phyloP scores from a whole-genome alignment of 2,888 invertebrate species.

The Metallyticus violacea region DNA sequence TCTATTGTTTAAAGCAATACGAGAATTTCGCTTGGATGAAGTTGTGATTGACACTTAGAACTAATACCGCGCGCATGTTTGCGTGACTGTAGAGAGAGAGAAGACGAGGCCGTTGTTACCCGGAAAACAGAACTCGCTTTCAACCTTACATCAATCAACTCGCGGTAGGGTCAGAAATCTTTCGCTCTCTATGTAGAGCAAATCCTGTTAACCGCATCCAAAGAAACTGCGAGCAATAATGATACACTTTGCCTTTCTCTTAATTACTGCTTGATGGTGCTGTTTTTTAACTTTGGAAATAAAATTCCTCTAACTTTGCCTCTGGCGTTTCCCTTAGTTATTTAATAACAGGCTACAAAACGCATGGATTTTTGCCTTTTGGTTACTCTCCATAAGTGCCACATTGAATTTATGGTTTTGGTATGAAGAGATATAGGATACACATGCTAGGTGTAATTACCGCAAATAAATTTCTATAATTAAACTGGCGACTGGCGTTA shows the following conservation, averaged over 20 bases:
- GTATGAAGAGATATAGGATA: not conserved
- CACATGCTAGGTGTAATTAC: not conserved
- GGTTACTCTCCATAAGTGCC: not conserved
- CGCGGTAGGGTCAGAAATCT: not conserved
- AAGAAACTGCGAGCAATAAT: not conserved
- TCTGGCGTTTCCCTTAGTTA: not conserved
- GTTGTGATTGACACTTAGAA: constrained; percentile 12
- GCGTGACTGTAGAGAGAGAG: not conserved
- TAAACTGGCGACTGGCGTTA: not conserved
- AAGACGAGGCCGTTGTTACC: not conserved
- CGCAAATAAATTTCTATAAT: not conserved
- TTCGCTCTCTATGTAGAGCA: too few relatives aligned
- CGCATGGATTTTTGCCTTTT: not conserved
- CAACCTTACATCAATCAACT: not conserved
- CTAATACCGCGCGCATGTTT: not conserved
- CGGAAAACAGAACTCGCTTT: not conserved
- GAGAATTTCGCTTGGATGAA: constrained; percentile 25
- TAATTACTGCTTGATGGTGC: not conserved
- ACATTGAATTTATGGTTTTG: not conserved
- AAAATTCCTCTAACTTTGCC: not conserved
- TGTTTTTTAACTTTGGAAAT: not conserved
- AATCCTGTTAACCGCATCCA: not conserved
- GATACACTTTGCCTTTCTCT: not conserved
- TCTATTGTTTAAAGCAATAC: constrained; percentile 17
- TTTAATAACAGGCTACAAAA: not conserved